phyloP scores from a whole-genome alignment of 2,797 vertebrate species.

The Heliangelus exortis region DNA sequence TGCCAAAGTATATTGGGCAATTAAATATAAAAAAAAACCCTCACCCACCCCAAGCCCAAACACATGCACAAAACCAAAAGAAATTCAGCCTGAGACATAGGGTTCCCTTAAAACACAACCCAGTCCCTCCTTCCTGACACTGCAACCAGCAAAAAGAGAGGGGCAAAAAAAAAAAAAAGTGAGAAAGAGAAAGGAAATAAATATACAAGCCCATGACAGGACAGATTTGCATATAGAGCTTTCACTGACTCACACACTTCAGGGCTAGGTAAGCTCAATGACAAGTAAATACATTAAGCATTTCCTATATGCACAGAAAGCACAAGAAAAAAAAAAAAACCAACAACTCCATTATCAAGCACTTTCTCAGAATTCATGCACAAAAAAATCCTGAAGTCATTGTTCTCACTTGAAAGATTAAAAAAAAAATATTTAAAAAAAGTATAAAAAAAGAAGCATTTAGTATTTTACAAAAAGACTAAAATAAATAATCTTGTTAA shows the following conservation, averaged over 20 bases:
- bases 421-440: neutral
- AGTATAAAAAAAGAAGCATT: neutral
- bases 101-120: neutral
- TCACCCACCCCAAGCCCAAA: accelerated
- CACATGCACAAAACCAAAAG: neutral
- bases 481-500: neutral
- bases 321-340: neutral
- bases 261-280: neutral
- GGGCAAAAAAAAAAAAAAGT: accelerated
- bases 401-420: neutral
- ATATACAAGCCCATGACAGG: neutral
- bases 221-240: neutral
- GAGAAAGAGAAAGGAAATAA: slow-evolving; percentile 24
- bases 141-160: neutral
- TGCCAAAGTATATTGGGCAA: slow-evolving; percentile 37
- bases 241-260: neutral
- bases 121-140: neutral
- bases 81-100: neutral
- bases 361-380: neutral
- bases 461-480: neutral
- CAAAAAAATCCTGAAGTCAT: neutral
- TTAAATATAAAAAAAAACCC: neutral
- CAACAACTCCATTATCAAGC: neutral
- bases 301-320: neutral
- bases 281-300: neutral